Conservation (phyloP, 1,140 invertebrate genomes). For the Ips typographus region DNA sequence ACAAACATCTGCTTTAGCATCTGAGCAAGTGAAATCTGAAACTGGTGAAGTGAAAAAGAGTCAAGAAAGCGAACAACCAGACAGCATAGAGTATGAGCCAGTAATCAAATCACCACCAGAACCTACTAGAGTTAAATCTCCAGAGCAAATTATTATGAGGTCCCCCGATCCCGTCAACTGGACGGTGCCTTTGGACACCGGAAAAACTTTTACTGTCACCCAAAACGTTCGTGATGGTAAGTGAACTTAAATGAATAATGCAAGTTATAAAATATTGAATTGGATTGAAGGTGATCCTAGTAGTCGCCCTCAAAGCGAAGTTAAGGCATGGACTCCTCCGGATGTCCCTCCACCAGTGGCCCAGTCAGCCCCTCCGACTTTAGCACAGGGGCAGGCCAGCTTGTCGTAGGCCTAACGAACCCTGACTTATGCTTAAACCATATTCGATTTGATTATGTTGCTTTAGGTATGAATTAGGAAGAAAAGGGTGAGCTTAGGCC, state of each 20-base stretch:
- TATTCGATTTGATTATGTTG: constrained; percentile 52
- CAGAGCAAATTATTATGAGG: constrained; percentile 87
- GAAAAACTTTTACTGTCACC: constrained; percentile 88
- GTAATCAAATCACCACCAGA: constrained; percentile 88
- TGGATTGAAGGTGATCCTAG: constrained; percentile 49
- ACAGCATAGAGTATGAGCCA: constrained; percentile 60
- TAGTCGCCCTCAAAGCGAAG: constrained; percentile 67
- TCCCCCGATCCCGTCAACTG: constrained; percentile 91
- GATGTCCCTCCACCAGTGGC: constrained; percentile 64
- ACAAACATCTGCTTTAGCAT: constrained; percentile 30
- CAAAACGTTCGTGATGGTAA: constrained; percentile 86
- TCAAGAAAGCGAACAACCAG: constrained; percentile 54
- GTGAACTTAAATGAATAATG: constrained; percentile 16
- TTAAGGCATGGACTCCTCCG: constrained; percentile 66
- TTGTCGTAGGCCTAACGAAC: constrained; percentile 48
- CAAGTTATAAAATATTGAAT: background rate
- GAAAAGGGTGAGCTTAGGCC: constrained; percentile 46
- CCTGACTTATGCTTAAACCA: constrained; percentile 48
- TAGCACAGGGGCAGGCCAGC: constrained; percentile 54
- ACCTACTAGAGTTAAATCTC: constrained; percentile 88
- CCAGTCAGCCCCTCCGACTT: constrained; percentile 66
- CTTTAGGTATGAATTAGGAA: constrained; percentile 52
- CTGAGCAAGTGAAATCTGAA: constrained; percentile 42
- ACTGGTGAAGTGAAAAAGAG: constrained; percentile 50
- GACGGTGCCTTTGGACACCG: constrained; percentile 90